Evolutionary conservation across 2,797 vertebrate species (phyloP).

Genomic region (Amblyopsis hoosieri): DNA sequence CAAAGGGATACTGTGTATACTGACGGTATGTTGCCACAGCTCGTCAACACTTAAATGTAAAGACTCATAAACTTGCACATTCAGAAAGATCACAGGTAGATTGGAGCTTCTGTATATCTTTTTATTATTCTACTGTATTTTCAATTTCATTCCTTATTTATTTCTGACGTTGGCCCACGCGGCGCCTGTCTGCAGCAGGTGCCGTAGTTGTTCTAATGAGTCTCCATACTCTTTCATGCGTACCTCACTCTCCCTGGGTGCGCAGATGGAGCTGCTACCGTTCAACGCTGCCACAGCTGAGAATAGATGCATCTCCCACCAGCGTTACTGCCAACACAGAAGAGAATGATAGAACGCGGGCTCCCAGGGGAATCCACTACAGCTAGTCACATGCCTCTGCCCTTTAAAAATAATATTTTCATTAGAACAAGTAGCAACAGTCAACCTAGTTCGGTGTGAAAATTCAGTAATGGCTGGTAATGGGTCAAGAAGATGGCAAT

Average conservation of each 20-base stretch:
- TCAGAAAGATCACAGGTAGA: slow-evolving; percentile 20
- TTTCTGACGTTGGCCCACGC: no score
- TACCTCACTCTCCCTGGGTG: slow-evolving; percentile 3
- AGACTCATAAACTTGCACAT: no score
- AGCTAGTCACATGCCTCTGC: slow-evolving; percentile 9
- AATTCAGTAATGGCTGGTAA: slow-evolving; percentile 9
- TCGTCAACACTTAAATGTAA: no score
- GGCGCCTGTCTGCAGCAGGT: slow-evolving; percentile 29
- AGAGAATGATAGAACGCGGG: slow-evolving; percentile 11
- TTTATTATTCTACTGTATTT: no score
- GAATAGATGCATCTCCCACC: slow-evolving; percentile 19
- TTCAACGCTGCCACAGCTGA: slow-evolving; percentile 17
- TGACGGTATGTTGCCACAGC: no score
- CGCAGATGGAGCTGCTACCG: slow-evolving; percentile 20
- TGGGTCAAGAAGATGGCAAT: slow-evolving; percentile 3
- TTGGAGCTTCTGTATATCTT: no score
- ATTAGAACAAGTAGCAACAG: slow-evolving; percentile 2
- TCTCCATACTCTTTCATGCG: slow-evolving; percentile 12
- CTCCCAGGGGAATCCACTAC: slow-evolving; percentile 9
- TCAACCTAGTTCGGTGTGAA: slow-evolving; percentile 2
- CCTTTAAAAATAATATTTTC: slow-evolving; percentile 20
- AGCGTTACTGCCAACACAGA: slow-evolving; percentile 14
- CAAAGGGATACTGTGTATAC: no score
- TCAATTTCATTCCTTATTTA: neutral
- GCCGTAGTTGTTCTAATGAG: slow-evolving; percentile 38